phyloP scores from a whole-genome alignment of 2,113 vertebrate genomes.

The Myotis yumanensis region DNA sequence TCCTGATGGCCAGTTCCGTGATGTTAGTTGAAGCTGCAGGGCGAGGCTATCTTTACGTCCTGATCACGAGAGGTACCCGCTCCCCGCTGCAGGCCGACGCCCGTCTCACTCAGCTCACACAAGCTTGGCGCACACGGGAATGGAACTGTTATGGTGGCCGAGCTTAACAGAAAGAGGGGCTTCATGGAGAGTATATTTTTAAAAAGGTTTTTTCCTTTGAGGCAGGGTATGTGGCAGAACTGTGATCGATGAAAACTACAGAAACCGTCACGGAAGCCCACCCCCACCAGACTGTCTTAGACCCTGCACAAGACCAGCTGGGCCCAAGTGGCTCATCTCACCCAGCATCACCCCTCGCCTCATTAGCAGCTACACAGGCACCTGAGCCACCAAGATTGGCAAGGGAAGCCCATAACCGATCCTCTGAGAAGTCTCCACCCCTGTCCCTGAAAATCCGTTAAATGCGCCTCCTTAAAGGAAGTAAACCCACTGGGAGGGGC shows the following conservation, averaged over 20 bases:
- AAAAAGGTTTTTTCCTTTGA: not conserved
- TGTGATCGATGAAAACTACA: not conserved
- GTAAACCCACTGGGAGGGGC: not conserved
- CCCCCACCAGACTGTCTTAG: not conserved
- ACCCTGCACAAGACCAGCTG: not conserved
- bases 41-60: too few species aligned
- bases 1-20: not conserved
- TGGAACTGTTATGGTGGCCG: not conserved
- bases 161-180: not conserved
- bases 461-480: not conserved
- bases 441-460: not conserved
- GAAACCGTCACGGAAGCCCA: not conserved
- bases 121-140: not conserved
- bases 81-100: too few species aligned
- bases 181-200: not conserved
- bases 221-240: not conserved
- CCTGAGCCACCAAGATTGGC: not conserved
- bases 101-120: not conserved
- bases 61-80: too few species aligned
- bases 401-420: not conserved
- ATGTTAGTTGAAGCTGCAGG: too few species aligned
- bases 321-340: not conserved
- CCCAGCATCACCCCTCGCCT: not conserved
- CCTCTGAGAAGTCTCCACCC: not conserved
- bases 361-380: not conserved